A percentile compares a stretch with the other conserved stretches of the same genome.
Conservation (phyloP, 2,797 vertebrate genomes). For the Loriculus beryllinus region DNA sequence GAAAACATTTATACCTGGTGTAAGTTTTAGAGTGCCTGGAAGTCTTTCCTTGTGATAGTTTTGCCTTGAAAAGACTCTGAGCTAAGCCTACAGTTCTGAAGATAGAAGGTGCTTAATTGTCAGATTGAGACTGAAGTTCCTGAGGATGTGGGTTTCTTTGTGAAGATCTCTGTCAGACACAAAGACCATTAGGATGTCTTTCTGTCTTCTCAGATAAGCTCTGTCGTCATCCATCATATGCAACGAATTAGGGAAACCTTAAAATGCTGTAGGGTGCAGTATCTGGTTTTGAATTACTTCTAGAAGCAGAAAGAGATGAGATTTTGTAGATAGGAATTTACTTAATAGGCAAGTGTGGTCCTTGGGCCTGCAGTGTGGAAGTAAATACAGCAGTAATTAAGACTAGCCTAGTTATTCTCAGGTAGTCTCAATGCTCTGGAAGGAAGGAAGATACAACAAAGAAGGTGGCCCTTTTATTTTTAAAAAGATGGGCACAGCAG, state of each 20-base stretch:
- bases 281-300: not conserved
- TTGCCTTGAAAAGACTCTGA: not conserved
- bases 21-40: not conserved
- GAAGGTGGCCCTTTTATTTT: not conserved
- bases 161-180: not conserved
- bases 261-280: not conserved
- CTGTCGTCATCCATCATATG: not conserved
- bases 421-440: not conserved
- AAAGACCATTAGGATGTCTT: not conserved
- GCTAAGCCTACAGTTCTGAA: not conserved
- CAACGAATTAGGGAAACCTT: not conserved
- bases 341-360: fast-evolving
- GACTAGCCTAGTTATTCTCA: not conserved
- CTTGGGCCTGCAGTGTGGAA: not conserved
- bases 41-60: not conserved
- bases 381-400: not conserved
- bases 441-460: not conserved
- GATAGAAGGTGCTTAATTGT: not conserved
- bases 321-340: not conserved
- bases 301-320: not conserved
- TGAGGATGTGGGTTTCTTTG: not conserved
- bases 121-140: not conserved
- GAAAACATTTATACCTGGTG: not conserved
- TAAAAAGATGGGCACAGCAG: not conserved
- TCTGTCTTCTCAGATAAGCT: not conserved